Percentiles rank a stretch among this genome's conserved stretches.
These are phyloP conservation scores for Pediacus dermestoides DNA, from an alignment of 2,888 invertebrate species.

Conservation along the genomic window DNA sequence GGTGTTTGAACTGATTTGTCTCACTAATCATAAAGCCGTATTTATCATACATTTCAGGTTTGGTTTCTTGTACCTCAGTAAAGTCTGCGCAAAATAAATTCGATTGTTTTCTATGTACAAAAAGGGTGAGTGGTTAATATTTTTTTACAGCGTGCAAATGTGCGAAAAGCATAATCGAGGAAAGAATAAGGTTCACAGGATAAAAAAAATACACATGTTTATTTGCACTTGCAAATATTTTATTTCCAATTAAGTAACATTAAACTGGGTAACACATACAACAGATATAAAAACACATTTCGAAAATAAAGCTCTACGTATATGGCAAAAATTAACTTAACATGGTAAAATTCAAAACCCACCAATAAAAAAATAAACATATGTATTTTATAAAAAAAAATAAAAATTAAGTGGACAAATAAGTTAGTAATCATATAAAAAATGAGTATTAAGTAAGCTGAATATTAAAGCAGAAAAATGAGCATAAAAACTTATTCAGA, in stretches of 20 bases:
- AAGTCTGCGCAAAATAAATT: too few relatives aligned
- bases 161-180: too few relatives aligned
- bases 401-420: background rate
- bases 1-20: slow-evolving; percentile 62
- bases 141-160: too few relatives aligned
- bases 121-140: too few relatives aligned
- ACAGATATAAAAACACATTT: slow-evolving; percentile 1
- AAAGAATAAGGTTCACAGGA: too few relatives aligned
- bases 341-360: too few relatives aligned
- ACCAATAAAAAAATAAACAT: slow-evolving; percentile 28
- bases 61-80: slow-evolving; percentile 23
- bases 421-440: background rate
- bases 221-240: slow-evolving; percentile 24
- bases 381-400: slow-evolving; percentile 28
- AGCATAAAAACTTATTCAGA: too few relatives aligned
- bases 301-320: too few relatives aligned
- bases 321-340: too few relatives aligned
- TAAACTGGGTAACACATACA: slow-evolving; percentile 1
- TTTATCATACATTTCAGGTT: slow-evolving; percentile 39
- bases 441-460: too few relatives aligned
- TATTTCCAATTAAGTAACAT: slow-evolving; percentile 15
- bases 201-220: slow-evolving; percentile 44
- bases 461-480: too few relatives aligned
- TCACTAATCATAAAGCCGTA: slow-evolving; percentile 55
- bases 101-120: too few relatives aligned